Evolutionary conservation across 2,113 vertebrate genomes (phyloP), one percentile per base, ranked within the genome.

Genomic region (Gadus chalcogrammus): DNA sequence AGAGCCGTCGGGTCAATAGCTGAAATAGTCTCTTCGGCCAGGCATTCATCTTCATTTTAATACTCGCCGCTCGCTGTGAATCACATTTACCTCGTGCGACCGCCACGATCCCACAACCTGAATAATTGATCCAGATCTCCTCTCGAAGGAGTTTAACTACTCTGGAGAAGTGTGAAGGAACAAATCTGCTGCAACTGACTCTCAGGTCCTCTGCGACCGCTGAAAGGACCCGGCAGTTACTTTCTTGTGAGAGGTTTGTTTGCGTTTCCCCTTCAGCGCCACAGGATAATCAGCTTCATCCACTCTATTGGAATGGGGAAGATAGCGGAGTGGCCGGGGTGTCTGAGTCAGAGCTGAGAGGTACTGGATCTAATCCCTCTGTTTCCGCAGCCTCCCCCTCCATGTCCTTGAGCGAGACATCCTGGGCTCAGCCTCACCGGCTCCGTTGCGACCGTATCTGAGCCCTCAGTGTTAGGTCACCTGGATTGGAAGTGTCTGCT

Each of bases 11-110:
- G 78, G 71, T 79, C 84, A 81, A 70, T 24, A 3, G 64, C 61
- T 77, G 27, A 24, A 53, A 60, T 11, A 16, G 69, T 52, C n/a
- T 7, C 1, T 1, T 58, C 66, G 74, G 64, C 69, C 2, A 68
- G 62, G 73, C 69, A 76, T 76, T 79, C 16, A 70, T 83, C 79
- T 82, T 79, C 65, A 79, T 77, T 76, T 80, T 42, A 77, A 74
- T 65, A 59, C 1, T 6, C 6, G 20, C 5, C 22, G 42, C 62
- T 80, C 61, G 61, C 64, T 61, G 67, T 62, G 61, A 71, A 83
- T 80, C 73, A 67, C 73, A 71, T 76, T 85, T 70, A 53, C 68
- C 67, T 48, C 38, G 48, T 52, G 59, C 65, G 62, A 12, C 18
- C 63, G 61, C 58, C 61, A 15, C 27, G 52, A 56, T 22, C 38